These are phyloP conservation scores for Daboia siamensis DNA, from an alignment of 2,113 vertebrate genomes.

Conservation along the genomic window DNA sequence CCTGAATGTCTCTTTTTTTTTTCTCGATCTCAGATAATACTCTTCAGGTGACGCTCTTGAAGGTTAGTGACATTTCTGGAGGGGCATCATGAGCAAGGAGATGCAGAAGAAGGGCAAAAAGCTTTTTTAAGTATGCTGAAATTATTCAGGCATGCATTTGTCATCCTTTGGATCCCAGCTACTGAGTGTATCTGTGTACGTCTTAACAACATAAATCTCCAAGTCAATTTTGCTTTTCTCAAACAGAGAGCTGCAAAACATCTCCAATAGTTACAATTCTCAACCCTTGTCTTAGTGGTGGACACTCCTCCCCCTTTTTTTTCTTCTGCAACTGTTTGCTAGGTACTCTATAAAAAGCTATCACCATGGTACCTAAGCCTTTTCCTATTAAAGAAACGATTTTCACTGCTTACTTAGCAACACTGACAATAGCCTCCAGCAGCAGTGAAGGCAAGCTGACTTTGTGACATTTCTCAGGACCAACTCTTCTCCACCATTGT, in stretches of 20 bases:
- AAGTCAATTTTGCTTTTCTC: neutral
- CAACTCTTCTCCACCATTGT: constrained; percentile 46
- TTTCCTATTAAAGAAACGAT: constrained; percentile 58
- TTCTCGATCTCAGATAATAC: neutral
- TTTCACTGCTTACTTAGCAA: constrained; percentile 61
- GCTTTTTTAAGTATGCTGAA: neutral
- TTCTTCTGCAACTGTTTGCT: constrained; percentile 35
- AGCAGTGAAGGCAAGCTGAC: constrained; percentile 55
- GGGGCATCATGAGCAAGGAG: neutral
- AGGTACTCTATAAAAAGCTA: constrained; percentile 52
- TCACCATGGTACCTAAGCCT: constrained; percentile 54
- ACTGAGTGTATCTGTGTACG: neutral
- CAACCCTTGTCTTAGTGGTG: neutral
- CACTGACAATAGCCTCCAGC: constrained; percentile 64
- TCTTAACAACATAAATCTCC: neutral
- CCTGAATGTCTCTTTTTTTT: neutral
- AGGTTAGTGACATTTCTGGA: neutral
- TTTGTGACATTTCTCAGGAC: constrained; percentile 61
- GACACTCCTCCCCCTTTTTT: neutral
- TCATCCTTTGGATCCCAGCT: neutral
- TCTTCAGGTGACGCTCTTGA: neutral
- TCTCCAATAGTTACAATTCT: neutral
- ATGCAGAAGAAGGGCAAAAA: neutral
- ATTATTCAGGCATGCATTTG: neutral
- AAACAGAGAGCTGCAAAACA: neutral